These are phyloP conservation scores for Tenebrosternarchus preto DNA, from an alignment of 2,113 vertebrate species.

Conservation along the genomic window DNA sequence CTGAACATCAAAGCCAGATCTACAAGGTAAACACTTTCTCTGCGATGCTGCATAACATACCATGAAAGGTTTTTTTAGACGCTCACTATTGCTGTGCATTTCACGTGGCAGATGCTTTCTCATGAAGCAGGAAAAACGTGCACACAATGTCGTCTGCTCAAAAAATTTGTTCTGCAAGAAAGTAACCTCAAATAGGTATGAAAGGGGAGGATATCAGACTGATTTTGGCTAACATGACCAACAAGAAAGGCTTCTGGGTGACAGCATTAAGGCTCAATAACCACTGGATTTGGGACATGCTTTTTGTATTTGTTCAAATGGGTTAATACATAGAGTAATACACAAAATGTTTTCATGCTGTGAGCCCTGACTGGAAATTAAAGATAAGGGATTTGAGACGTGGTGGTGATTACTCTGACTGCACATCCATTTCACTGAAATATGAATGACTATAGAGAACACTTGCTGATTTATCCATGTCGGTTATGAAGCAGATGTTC, in stretches of 20 bases:
- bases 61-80: conserved; percentile 11
- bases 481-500: neutral
- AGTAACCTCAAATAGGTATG: neutral
- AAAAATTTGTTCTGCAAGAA: neutral
- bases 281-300: neutral
- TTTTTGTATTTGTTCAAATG: neutral
- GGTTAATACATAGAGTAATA: too few relatives aligned
- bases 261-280: neutral
- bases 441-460: neutral
- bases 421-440: neutral
- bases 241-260: neutral
- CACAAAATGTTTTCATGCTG: neutral
- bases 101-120: neutral
- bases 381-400: neutral
- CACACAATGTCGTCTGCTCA: neutral
- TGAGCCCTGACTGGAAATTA: neutral
- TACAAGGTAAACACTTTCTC: conserved; percentile 16
- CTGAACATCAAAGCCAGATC: neutral
- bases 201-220: neutral
- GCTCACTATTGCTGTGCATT: neutral
- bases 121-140: neutral
- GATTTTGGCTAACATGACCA: neutral
- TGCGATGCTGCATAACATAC: neutral
- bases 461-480: neutral
- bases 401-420: neutral